Evolutionary conservation across 2,888 invertebrate genomes (phyloP).

Genomic region (Rhingia campestris): DNA sequence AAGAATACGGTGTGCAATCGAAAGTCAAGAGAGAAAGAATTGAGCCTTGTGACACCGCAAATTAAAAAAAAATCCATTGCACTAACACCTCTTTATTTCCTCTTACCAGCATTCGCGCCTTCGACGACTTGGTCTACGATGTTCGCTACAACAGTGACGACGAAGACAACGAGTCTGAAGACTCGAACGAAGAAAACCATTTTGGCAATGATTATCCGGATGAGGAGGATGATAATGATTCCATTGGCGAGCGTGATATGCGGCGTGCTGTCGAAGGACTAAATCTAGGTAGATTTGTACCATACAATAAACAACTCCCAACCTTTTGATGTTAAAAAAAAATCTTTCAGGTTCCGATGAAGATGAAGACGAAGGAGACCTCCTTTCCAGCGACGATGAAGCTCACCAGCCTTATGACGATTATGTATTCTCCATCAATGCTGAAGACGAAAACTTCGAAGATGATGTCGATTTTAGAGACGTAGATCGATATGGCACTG

Average conservation of each 20-base stretch:
- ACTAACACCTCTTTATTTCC: not conserved
- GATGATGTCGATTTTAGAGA: slow-evolving; percentile 83
- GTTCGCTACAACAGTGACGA: slow-evolving; percentile 79
- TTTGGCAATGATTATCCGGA: slow-evolving; percentile 92
- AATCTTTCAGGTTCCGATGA: slow-evolving; percentile 66
- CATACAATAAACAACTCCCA: not conserved
- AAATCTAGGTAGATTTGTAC: slow-evolving; percentile 77
- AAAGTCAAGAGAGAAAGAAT: not conserved
- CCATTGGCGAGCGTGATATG: slow-evolving; percentile 84
- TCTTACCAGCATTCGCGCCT: slow-evolving; percentile 78
- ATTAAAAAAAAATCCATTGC: no score
- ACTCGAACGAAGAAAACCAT: slow-evolving; percentile 91
- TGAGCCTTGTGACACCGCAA: not conserved
- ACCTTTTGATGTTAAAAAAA: not conserved
- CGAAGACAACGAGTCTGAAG: slow-evolving; percentile 84
- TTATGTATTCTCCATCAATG: slow-evolving; percentile 82
- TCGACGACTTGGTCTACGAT: slow-evolving; percentile 79
- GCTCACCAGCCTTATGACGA: slow-evolving; percentile 77
- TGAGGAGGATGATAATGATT: slow-evolving; percentile 84
- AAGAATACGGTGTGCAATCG: no score
- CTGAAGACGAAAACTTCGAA: slow-evolving; percentile 80
- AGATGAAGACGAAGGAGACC: slow-evolving; percentile 60
- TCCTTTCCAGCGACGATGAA: slow-evolving; percentile 77
- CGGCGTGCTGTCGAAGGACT: slow-evolving; percentile 84
- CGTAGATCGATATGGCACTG: slow-evolving; percentile 85